phyloP scores from a whole-genome alignment of 2,113 vertebrate species.

The Rutilus rutilus region DNA sequence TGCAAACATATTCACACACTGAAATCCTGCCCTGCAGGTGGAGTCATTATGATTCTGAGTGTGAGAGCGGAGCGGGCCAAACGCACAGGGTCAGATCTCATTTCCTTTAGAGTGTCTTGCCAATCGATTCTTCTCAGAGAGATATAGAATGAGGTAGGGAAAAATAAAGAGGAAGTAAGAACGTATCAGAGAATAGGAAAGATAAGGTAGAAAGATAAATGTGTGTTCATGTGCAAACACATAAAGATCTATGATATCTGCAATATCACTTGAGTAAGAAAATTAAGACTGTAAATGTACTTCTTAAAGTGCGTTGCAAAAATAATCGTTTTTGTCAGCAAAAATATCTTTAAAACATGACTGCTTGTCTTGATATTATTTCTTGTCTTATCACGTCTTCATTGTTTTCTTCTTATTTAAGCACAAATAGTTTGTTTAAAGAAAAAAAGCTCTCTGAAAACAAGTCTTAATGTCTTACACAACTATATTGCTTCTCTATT shows the following conservation, averaged over 20 bases:
- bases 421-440: neutral
- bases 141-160: constrained; percentile 31
- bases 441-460: neutral
- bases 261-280: constrained; percentile 4
- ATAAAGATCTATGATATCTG: constrained; percentile 1
- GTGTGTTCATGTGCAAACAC: constrained; percentile 8
- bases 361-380: neutral
- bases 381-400: neutral
- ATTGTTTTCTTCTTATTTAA: too few relatives aligned
- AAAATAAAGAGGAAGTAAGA: constrained; percentile 27
- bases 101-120: constrained; percentile 45
- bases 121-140: constrained; percentile 44
- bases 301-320: neutral
- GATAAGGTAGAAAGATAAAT: constrained; percentile 17
- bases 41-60: constrained; percentile 42
- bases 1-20: constrained; percentile 24
- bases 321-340: neutral
- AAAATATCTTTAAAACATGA: neutral
- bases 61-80: constrained; percentile 39
- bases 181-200: constrained; percentile 16
- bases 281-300: constrained; percentile 8
- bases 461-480: neutral
- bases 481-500: neutral
- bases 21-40: constrained; percentile 2
- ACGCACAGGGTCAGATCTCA: constrained; percentile 49